Percentiles rank a stretch among this genome's conserved stretches.
These are phyloP conservation scores for Petromus typicus DNA, from an alignment of 2,113 vertebrate genomes.

Conservation along the genomic window DNA sequence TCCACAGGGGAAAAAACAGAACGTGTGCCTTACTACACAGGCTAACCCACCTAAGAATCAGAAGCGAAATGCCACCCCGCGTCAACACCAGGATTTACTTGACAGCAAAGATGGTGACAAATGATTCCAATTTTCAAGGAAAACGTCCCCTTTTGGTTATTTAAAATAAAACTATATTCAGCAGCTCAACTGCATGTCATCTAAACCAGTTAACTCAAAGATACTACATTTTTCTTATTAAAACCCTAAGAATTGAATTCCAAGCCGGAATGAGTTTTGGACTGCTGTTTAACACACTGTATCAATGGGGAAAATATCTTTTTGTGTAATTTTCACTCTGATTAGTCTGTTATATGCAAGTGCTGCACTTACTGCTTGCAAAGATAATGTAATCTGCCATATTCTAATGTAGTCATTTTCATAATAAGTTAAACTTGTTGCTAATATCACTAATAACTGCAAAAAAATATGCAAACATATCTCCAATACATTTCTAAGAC, in stretches of 20 bases:
- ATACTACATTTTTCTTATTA: conserved; percentile 12
- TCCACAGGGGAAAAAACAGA: not conserved
- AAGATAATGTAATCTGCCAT: conserved; percentile 12
- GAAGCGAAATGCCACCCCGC: conserved; percentile 61
- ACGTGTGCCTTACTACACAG: conserved; percentile 9
- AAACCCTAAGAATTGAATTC: not conserved
- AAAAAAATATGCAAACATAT: conserved; percentile 44
- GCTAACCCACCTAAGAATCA: conserved; percentile 64
- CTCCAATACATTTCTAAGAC: conserved; percentile 46
- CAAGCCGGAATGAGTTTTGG: conserved; percentile 38
- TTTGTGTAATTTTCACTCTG: conserved; percentile 52
- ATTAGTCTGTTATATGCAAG: not conserved
- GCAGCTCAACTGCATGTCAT: conserved; percentile 76
- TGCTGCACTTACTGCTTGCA: conserved; percentile 1
- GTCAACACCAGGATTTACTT: conserved; percentile 69
- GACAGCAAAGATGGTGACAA: conserved; percentile 59
- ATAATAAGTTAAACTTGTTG: conserved; percentile 52
- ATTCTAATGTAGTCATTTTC: not conserved
- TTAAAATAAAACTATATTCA: conserved; percentile 80
- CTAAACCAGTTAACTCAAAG: conserved; percentile 66
- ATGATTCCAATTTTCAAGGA: conserved; percentile 43
- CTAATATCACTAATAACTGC: conserved; percentile 69
- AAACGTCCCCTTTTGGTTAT: conserved; percentile 67
- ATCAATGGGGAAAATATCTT: conserved; percentile 62
- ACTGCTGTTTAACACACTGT: conserved; percentile 61